phyloP scores from a whole-genome alignment of 2,113 vertebrate genomes.

The Caranx ignobilis region DNA sequence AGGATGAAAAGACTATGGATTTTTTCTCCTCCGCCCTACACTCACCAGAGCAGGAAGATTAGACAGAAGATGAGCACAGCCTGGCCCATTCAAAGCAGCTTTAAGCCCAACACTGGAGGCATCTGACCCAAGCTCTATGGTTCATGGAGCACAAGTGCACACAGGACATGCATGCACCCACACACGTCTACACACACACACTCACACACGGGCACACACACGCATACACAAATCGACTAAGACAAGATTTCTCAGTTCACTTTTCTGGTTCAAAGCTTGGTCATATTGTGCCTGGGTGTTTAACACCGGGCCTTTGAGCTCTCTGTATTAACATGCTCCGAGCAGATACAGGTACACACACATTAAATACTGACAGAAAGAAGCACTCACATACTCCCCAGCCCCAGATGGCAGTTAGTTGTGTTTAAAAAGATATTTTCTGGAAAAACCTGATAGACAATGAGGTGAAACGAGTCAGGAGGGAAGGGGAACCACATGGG shows the following conservation, averaged over 20 bases:
- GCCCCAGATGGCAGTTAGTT: slow-evolving; percentile 47
- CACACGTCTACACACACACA: slow-evolving; percentile 1
- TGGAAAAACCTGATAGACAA: slow-evolving; percentile 49
- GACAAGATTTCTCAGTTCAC: slow-evolving; percentile 41
- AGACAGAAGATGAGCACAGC: slow-evolving; percentile 77
- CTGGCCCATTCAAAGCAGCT: slow-evolving; percentile 74
- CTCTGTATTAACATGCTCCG: slow-evolving; percentile 40
- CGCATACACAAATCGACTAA: slow-evolving; percentile 8
- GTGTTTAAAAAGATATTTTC: slow-evolving; percentile 52
- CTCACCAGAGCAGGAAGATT: slow-evolving; percentile 74
- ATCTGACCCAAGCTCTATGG: slow-evolving; percentile 66
- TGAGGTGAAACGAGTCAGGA: slow-evolving; percentile 44
- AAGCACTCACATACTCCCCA: slow-evolving; percentile 24
- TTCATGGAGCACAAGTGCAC: slow-evolving; percentile 63
- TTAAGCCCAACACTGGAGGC: slow-evolving; percentile 66
- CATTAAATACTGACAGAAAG: slow-evolving; percentile 17
- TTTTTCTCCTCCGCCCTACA: slow-evolving; percentile 71
- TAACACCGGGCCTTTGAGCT: slow-evolving; percentile 54
- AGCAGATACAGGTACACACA: slow-evolving; percentile 25
- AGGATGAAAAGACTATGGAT: slow-evolving; percentile 84
- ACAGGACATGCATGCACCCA: slow-evolving; percentile 19
- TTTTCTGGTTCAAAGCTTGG: slow-evolving; percentile 67
- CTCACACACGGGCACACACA: slow-evolving; percentile 10
- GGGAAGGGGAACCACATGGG: slow-evolving; percentile 28
- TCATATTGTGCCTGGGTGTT: slow-evolving; percentile 55